Evolutionary conservation across 2,888 invertebrate genomes (phyloP), one percentile per base, ranked within the genome.

Genomic region (Cremastobaeus sp.): DNA sequence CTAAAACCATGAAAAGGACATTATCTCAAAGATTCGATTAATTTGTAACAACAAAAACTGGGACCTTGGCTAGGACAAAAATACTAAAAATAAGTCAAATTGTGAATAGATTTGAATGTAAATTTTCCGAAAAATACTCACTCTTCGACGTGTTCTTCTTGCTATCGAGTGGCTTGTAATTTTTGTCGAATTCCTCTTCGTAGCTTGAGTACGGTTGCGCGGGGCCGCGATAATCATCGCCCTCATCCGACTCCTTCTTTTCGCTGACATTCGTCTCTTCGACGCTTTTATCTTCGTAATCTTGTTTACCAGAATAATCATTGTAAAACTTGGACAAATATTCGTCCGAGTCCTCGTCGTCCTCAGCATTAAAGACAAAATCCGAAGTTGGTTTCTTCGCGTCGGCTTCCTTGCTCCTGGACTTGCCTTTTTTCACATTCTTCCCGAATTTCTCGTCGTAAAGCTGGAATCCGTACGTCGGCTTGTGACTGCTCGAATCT

Each of bases 401-500:
- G 3, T 37, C 15, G 8, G 4, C 15, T 11, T 37, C 15, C 4
- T 14, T 14, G 20, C 30, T 60, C 47, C 41, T 69, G 54, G 47
- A 57, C 60, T 55, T 54, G 11, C 55, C 9, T 21, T 70, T 70
- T 30, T 76, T 79, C 0, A 80, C 78, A 62, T 80, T 76, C 52
- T 81, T 85, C 14, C 82, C 82, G 43, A 86, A 85, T 66, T 77
- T 81, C 28, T 79, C 78, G 54, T 83, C 81, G 35, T 81, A 83
- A 0, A 80, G 71, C 15, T 76, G 74, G 59, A 81, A 80, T 21
- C 77, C 72, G 43, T 76, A 71, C 6, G 78, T 72, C 0, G 69
- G 35, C 21, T 32, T 25, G 21, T 25, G 59, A 71, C 55, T 54
- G 34, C 73, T 52, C 17, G 6, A n/a, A n/a, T 76, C 14, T 52